phyloP scores from a whole-genome alignment of 1,140 invertebrate species.

The Melitaea cinxia region DNA sequence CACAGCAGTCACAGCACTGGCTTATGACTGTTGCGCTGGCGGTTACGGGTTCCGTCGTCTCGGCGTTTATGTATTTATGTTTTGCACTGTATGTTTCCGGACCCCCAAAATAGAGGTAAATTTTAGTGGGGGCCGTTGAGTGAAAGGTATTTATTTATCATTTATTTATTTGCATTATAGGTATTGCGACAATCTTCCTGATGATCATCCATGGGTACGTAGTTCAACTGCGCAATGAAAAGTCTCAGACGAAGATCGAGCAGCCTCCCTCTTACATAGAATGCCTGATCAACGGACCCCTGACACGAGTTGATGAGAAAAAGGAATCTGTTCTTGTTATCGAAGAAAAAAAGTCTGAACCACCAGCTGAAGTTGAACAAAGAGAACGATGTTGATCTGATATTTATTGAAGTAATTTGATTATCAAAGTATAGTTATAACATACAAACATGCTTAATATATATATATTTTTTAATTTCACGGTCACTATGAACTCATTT shows the following conservation, averaged over 20 bases:
- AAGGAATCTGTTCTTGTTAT: constrained; percentile 18
- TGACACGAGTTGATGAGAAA: constrained; percentile 25
- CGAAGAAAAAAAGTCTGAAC: constrained; percentile 30
- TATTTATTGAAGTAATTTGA: background rate
- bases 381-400: constrained; percentile 10
- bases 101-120: too few species aligned
- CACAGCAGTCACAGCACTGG: too few species aligned
- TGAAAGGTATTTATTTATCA: background rate
- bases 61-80: too few species aligned
- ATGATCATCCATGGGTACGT: constrained; percentile 53
- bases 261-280: constrained; percentile 60
- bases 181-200: constrained; percentile 46
- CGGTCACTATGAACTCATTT: too few species aligned
- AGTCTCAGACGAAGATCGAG: constrained; percentile 34
- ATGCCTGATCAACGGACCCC: constrained; percentile 46
- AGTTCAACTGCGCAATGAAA: constrained; percentile 42
- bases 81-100: too few species aligned
- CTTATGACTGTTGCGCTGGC: too few species aligned
- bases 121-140: too few species aligned
- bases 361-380: constrained; percentile 4
- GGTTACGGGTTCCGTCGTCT: too few species aligned
- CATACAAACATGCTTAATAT: too few species aligned
- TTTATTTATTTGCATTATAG: constrained; percentile 40
- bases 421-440: too few species aligned
- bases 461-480: too few species aligned